Evolutionary conservation across 2,797 vertebrate genomes (phyloP), one percentile per base, ranked within the genome.

Genomic region (Peromyscus melanophrys): DNA sequence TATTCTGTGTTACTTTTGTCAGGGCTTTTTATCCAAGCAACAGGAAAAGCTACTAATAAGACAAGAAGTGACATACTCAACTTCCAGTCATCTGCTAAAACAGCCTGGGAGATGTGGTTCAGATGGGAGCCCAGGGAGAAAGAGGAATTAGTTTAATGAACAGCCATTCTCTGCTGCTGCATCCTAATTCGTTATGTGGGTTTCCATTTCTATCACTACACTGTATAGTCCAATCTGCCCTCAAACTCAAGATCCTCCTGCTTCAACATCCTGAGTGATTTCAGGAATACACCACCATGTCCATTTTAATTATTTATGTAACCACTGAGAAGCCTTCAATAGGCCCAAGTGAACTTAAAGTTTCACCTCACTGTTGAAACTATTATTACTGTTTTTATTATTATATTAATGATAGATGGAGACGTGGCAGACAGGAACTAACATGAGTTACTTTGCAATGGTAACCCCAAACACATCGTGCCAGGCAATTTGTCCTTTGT

Each of bases 401-500:
- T 90, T 92, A 85, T 85, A 75, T 78, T 97, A 89, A 92, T 92
- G 40, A 95, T 57, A 65, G 91, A 82, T 76, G 31, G 59, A 21
- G 52, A 93, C 84, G 77, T 91, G 78, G 67, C 82, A 96, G 95
- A 95, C 73, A 69, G 84, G 94, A 90, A 85, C 76, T 61, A 84
- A 88, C 81, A 83, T 84, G 84, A 97, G 85, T 59, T 94, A 69
- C 93, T 96, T 96, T 77, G 63, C 57, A 86, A 77, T 75, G 73
- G 95, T 94, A 97, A 97, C 95, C 95, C 84, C 57, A 93, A 96
- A 96, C 95, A 95, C 77, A 37, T 95, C 94, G 96, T 96, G 87
- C 95, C 75, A 95, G 87, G 95, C 97, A 97, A 96, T 97, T 98
- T 97, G 90, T 86, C 77, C 97, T 96, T 97, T 97, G 96, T 98